These are phyloP conservation scores for Kryptolebias marmoratus DNA, from an alignment of 2,113 vertebrate species.

Conservation along the genomic window DNA sequence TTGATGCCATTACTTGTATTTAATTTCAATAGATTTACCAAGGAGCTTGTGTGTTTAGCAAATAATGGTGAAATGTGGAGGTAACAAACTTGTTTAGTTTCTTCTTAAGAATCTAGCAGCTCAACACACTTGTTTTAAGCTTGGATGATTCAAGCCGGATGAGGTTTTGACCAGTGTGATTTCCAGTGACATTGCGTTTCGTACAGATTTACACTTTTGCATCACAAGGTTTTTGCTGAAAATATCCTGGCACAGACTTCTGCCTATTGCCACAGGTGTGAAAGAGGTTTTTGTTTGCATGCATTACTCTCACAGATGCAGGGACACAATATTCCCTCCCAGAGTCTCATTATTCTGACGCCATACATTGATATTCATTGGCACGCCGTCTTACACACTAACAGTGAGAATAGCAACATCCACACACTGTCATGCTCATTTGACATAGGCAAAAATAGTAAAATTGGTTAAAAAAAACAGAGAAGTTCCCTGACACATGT, in stretches of 20 bases:
- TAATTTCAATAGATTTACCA: too few species aligned
- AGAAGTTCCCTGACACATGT: background rate
- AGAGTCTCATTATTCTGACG: conserved; percentile 20
- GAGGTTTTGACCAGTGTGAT: conserved; percentile 2
- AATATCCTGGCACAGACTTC: background rate
- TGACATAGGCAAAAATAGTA: background rate
- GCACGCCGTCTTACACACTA: conserved; percentile 1
- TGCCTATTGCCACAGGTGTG: background rate
- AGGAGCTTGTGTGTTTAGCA: too few species aligned
- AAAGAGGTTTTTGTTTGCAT: background rate
- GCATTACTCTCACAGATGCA: conserved; percentile 4
- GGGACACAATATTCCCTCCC: background rate
- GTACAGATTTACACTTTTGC: background rate
- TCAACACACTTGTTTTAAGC: conserved; percentile 3
- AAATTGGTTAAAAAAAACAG: background rate
- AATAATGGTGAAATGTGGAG: background rate
- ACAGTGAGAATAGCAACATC: conserved; percentile 8
- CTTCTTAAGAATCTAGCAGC: background rate
- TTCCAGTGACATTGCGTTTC: background rate
- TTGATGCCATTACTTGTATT: too few species aligned
- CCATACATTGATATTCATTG: background rate
- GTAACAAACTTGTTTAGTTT: background rate
- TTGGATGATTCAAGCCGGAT: background rate
- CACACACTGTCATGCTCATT: conserved; percentile 4
- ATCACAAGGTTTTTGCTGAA: background rate